Base-by-base conservation (phyloP, 2,797 vertebrate species). In the Pipistrellus kuhlii region DNA sequence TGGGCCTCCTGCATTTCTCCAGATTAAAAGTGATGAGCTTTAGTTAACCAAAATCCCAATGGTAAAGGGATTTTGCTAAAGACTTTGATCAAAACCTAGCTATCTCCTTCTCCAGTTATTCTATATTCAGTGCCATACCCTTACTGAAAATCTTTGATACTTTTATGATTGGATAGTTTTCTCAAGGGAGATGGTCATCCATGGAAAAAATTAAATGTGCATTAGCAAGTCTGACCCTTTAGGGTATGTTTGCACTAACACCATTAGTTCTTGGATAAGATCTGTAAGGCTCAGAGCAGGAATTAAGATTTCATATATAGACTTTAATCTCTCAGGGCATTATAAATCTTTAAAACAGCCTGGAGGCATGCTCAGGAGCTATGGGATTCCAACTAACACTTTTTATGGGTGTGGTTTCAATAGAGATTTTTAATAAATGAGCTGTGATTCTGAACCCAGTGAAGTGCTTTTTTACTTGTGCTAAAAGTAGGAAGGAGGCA, bases 201-300 rank as follows among this genome's bases (percentile, higher is more conserved):
- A 82, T 59, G 97, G 48, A 77, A 96, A 88, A 86, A 98, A 98
- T 97, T 96, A 97, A 97, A 96, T 92, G 85, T 94, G 93, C 88
- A 94, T 96, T 97, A 96, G 12, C 25, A 96, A 95, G 95, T 95
- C 80, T 93, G 95, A 78, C 76, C 85, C 75, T 96, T 96, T 86
- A 96, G 96, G 51, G 48, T 97, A 93, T 55, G 66, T 97, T 97
- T 96, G 93, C 41, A 94, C 91, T 97, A 96, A 92, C 5, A 51
- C 90, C 95, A 83, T 96, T 96, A 95, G 95, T 95, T 92, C 44
- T 32, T 69, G 73, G 76, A 81, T 91, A 96, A 88, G 97, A 95
- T 92, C 57, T 53, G 46, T 93, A 94, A 38, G 92, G 12, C 72
- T 97, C 92, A 94, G 84, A 94, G 46, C 35, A 97, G 53, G 91